These are phyloP conservation scores for Amiota communis DNA, from an alignment of 2,888 invertebrate species.

Conservation along the genomic window DNA sequence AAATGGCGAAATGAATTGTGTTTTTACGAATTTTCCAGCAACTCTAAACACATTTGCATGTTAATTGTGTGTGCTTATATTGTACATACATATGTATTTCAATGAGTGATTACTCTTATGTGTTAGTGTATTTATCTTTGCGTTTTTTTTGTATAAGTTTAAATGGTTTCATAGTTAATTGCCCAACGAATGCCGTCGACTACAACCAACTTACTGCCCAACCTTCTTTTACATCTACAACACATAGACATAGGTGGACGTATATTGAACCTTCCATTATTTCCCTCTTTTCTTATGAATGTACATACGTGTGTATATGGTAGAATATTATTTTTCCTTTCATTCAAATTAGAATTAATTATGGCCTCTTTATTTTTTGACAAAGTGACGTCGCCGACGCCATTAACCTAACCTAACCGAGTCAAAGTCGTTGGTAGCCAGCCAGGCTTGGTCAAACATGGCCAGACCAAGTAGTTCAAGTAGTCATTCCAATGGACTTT, in stretches of 20 bases:
- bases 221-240: too few species aligned
- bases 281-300: constrained; percentile 32
- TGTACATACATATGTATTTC: neutral
- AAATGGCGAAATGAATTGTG: constrained; percentile 21
- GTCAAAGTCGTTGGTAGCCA: neutral
- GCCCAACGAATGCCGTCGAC: constrained; percentile 3
- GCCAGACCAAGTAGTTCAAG: constrained; percentile 9
- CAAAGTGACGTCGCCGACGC: constrained; percentile 22
- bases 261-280: neutral
- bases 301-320: neutral
- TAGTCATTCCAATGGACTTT: constrained; percentile 11
- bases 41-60: constrained; percentile 47
- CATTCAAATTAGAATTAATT: constrained; percentile 56
- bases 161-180: constrained; percentile 22
- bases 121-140: neutral
- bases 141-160: neutral
- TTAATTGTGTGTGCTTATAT: constrained; percentile 35
- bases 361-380: constrained; percentile 51
- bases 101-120: neutral
- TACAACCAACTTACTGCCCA: too few species aligned
- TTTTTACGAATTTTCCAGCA: constrained; percentile 17
- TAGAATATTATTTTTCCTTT: neutral
- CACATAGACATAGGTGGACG: neutral
- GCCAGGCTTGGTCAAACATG: constrained; percentile 19
- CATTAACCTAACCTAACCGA: constrained; percentile 4